These are phyloP conservation scores for Cataglyphis albicans DNA, from an alignment of 2,888 invertebrate species.

Conservation along the genomic window DNA sequence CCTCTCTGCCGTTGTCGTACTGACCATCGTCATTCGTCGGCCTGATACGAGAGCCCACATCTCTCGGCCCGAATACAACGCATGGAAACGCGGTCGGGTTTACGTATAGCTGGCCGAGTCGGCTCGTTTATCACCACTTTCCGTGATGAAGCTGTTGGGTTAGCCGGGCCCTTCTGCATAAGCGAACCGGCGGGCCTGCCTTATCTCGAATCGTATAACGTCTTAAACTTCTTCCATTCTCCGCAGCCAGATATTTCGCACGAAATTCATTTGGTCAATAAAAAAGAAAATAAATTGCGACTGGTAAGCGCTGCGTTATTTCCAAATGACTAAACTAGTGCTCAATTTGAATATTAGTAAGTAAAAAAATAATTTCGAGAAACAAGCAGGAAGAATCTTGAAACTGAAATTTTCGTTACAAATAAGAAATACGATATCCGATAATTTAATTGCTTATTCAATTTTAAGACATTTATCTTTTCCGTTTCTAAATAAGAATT, in stretches of 20 bases:
- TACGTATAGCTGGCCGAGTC: conserved; percentile 66
- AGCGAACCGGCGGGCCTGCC: conserved; percentile 73
- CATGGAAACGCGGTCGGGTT: conserved; percentile 74
- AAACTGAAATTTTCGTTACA: background rate
- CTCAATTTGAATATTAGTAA: background rate
- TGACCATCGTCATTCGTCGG: conserved; percentile 54
- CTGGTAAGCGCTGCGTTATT: background rate
- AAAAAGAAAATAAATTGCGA: background rate
- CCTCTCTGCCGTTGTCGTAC: conserved; percentile 32
- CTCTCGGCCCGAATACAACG: conserved; percentile 62
- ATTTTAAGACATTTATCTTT: background rate
- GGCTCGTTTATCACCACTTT: conserved; percentile 75
- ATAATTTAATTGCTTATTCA: background rate
- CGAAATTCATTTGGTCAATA: background rate
- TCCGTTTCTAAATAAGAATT: background rate
- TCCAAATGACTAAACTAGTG: background rate
- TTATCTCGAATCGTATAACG: conserved; percentile 75
- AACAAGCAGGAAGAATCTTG: background rate
- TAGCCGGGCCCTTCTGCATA: conserved; percentile 68
- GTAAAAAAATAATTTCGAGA: background rate
- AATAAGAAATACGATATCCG: background rate
- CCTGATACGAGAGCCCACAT: conserved; percentile 45
- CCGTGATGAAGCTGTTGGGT: conserved; percentile 80
- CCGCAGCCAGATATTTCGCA: background rate
- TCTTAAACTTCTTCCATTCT: conserved; percentile 62